Evolutionary conservation across 2,113 vertebrate species (phyloP), one percentile per base, ranked within the genome.

Genomic region (Holacanthus passer): DNA sequence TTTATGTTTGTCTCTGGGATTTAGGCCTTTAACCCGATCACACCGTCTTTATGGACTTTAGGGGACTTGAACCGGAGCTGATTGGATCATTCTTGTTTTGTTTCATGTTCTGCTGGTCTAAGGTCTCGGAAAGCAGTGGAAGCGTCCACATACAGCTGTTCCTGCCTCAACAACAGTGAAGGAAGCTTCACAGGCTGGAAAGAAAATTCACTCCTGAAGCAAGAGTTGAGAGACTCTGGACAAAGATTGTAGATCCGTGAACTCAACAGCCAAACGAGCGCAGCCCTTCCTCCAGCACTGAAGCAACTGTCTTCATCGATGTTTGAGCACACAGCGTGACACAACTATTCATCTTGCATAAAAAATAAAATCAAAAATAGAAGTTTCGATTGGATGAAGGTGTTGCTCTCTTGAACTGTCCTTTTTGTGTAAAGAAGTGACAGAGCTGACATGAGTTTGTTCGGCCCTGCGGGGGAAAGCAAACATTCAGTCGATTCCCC

Each of bases 1-100:
- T 77, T 68, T 73, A 45, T 67, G 65, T 75, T 77, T 66, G 77
- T 43, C 41, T 70, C 65, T 22, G 22, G 77, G 82, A 74, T 78
- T n/a, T 82, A 78, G 73, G 47, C 47, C 79, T 82, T 78, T 72
- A 79, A 88, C 86, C 79, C 47, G 35, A 88, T 85, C 70, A 79
- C 79, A 11, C 69, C 3, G 20, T 29, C 65, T 10, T 82, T 71
- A 88, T 75, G 64, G 78, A 81, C 73, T 84, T 82, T 55, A 7
- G 24, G 45, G 8, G 53, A 66, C 55, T 60, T 62, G 27, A 81
- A 66, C 43, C 24, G 58, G 3, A 58, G 32, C 24, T 85, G 60
- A 85, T 68, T 39, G 75, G 79, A 79, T 85, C 65, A 72, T 48
- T 67, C 45, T 5, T 82, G 70, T 82, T 88, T 71, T 67, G 74